Base-by-base conservation (phyloP, 2,797 vertebrate species). In the Neosilurus mollespiculum region DNA sequence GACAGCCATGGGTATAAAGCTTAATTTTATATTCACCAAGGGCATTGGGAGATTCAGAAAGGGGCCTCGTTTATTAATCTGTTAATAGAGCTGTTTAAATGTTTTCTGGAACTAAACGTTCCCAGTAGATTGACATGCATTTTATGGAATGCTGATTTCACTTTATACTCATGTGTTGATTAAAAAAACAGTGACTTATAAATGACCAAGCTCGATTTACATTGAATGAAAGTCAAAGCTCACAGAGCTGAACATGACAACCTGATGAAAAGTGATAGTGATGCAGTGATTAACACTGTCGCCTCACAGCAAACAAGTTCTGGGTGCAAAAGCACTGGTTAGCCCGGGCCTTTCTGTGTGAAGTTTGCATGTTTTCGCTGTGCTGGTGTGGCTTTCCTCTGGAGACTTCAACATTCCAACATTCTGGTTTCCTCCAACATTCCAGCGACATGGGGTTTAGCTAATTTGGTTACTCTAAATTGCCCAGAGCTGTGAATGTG, bases 71-170 rank as follows among this genome's bases (percentile, higher is more conserved):
- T 58, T 76, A 58, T 62, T 78, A 62, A 78, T 49, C 9, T 54
- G 78, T 80, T 79, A 67, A 15, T 67, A 34, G 54, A 80, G 49
- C 26, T 66, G 24, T 54, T 49, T n/a, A 34, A 80, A 65, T 67
- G 24, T 49, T 59, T 59, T 77, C 16, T 9, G 6, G 26, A 61
- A 61, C 11, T n/a, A 43, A 76, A 58, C 3, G 75, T 43, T 61
- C 30, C 20, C 22, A n/a, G 24, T 26, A 69, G 65, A 69, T 58
- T 80, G 37, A 9, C 16, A 56, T 80, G 8, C 0, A 56, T 56
- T 54, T 80, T 11, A 30, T 43, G 7, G 34, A 14, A n/a, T 16
- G 16, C 3, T 37, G 65, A 15, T 80, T 66, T 9, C 11, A 80
- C 62, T 53, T 54, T n/a, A 18, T 79, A 20, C 77, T 65, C 24